Evolutionary conservation across 2,888 invertebrate genomes (phyloP).

Genomic region (Hedychridium roseum): DNA sequence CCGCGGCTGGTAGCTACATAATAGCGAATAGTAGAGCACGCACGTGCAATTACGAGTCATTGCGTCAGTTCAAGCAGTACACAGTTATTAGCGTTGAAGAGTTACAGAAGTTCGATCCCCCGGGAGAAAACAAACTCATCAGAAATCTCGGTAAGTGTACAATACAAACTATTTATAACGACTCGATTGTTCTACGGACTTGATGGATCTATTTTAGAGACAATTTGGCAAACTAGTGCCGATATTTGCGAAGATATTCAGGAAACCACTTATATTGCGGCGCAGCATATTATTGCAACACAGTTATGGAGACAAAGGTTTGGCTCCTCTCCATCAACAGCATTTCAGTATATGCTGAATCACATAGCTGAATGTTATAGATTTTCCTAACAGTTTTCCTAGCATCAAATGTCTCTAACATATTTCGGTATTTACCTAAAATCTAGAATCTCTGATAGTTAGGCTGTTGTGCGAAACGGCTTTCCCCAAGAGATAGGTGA

Average conservation of each 20-base stretch:
- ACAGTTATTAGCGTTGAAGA: conserved; percentile 63
- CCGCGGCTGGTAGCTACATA: conserved; percentile 60
- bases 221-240: conserved; percentile 74
- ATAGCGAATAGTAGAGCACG: conserved; percentile 60
- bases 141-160: conserved; percentile 60
- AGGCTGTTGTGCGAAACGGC: not conserved
- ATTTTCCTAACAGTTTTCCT: conserved; percentile 49
- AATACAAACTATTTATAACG: conserved; percentile 7
- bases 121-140: conserved; percentile 60
- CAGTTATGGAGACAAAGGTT: conserved; percentile 65
- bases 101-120: conserved; percentile 62
- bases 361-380: conserved; percentile 61
- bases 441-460: not conserved
- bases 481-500: not conserved
- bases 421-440: not conserved
- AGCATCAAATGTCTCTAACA: not conserved
- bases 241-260: conserved; percentile 69
- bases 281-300: conserved; percentile 59
- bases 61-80: conserved; percentile 55
- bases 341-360: conserved; percentile 61
- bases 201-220: no score
- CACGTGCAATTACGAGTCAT: conserved; percentile 57
- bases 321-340: conserved; percentile 55
- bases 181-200: conserved; percentile 12
- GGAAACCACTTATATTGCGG: conserved; percentile 56